Evolutionary conservation across 2,113 vertebrate species (phyloP), one percentile per base, ranked within the genome.

Genomic region (Antennarius striatus): DNA sequence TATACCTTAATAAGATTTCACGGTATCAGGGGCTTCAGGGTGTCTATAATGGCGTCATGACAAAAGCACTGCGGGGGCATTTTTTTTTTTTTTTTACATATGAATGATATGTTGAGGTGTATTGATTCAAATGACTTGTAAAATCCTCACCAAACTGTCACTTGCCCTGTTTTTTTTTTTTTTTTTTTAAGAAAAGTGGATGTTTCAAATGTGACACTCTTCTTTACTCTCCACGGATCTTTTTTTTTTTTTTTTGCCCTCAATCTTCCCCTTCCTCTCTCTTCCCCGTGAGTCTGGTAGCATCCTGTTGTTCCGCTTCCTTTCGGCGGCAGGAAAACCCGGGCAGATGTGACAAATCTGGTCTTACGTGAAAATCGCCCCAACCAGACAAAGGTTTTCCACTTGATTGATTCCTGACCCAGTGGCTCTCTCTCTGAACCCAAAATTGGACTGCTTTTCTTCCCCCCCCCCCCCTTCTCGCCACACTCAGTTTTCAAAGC

Each of bases 331-430:
- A 59, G 60, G 45, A 56, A 86, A 89, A 92, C 68, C 75, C 71
- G 5, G 69, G 83, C 89, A 91, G 87, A 91, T 87, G 90, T 91
- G 87, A 91, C 89, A 89, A 91, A 90, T 90, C 89, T 89, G 84
- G 78, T 83, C 87, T 87, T 64, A 58, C 65, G 83, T 84, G 55
- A 11, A 92, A 90, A 90, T 87, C 80, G 46, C 28, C 74, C 81
- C 63, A 47, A 77, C 72, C 83, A 86, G 73, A 91, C 90, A 91
- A 91, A 90, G 87, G 89, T 87, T 92, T 91, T 90, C 88, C 79
- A 81, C 83, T 87, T 81, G 88, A 91, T 92, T 87, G 71, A 90
- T 91, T 91, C 75, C 63, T 87, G 90, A 90, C 86, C 88, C 81
- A 43, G 73, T 88, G 72, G 84, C 78, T 89, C 77, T 67, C 63